Conservation (phyloP, 2,113 vertebrate species). For the Tupaia chinensis region DNA sequence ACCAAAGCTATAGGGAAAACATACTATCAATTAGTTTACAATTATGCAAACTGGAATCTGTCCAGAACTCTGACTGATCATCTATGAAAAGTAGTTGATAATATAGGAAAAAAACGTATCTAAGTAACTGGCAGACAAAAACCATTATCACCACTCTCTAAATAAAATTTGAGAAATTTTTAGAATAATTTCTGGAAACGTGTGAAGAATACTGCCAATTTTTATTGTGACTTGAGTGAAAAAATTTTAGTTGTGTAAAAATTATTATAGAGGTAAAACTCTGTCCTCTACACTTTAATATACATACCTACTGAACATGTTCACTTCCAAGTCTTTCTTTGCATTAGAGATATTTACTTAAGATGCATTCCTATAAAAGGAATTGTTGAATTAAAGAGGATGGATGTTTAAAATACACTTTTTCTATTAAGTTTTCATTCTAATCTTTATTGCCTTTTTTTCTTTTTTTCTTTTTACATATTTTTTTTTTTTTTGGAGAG, state of each 20-base stretch:
- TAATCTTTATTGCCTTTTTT: too few relatives aligned
- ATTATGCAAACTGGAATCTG: neutral
- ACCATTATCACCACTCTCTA: neutral
- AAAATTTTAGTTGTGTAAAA: neutral
- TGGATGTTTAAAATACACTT: neutral
- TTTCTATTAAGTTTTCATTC: too few relatives aligned
- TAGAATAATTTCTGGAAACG: neutral
- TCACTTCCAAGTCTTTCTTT: neutral
- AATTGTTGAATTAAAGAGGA: neutral
- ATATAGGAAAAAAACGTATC: neutral
- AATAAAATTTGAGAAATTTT: neutral
- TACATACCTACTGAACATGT: neutral
- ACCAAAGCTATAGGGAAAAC: neutral
- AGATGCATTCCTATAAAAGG: neutral
- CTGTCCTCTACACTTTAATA: neutral
- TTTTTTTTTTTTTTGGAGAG: too few relatives aligned
- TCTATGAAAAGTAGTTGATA: neutral
- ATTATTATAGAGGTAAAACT: neutral
- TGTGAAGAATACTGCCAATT: neutral
- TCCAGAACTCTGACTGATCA: neutral
- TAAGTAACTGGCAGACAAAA: neutral
- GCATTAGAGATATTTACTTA: neutral
- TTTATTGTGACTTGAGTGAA: neutral
- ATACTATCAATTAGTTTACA: neutral
- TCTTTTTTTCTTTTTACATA: too few relatives aligned